These are phyloP conservation scores for Rhingia rostrata DNA, from an alignment of 2,888 invertebrate species.

Conservation along the genomic window DNA sequence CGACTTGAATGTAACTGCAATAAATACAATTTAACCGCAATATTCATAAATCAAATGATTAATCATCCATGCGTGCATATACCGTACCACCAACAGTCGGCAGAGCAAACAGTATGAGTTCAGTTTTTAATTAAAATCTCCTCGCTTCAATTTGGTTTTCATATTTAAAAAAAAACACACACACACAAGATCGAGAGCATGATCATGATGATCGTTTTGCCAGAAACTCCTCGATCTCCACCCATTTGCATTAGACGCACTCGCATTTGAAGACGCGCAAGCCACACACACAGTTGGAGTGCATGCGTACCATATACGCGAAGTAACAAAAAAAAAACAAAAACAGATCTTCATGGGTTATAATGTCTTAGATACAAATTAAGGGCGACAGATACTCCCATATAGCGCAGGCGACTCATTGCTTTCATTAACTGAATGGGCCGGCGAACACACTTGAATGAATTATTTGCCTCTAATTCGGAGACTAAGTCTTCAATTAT, in stretches of 20 bases:
- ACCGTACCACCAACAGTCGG: background rate
- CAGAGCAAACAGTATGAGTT: conserved; percentile 30
- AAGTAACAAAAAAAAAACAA: background rate
- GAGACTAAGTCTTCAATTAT: conserved; percentile 68
- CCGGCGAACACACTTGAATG: conserved; percentile 55
- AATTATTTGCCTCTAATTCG: conserved; percentile 69
- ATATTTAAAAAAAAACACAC: conserved; percentile 20
- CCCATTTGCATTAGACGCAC: conserved; percentile 10
- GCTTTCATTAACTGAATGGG: conserved; percentile 30
- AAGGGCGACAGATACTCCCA: conserved; percentile 59
- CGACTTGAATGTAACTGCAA: conserved; percentile 67
- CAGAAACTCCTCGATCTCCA: background rate
- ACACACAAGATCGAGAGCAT: conserved; percentile 17
- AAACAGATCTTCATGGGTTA: conserved; percentile 39
- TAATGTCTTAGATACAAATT: conserved; percentile 59
- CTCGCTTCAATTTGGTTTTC: conserved; percentile 47
- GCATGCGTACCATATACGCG: background rate
- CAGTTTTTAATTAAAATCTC: conserved; percentile 72
- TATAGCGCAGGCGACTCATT: background rate
- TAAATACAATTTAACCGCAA: conserved; percentile 72
- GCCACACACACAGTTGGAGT: conserved; percentile 18
- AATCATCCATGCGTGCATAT: conserved; percentile 54
- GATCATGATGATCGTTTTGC: conserved; percentile 30
- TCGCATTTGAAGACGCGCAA: conserved; percentile 1
- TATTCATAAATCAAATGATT: conserved; percentile 73